Evolutionary conservation across 1,140 invertebrate species (phyloP).

Genomic region (Aricia agestis): DNA sequence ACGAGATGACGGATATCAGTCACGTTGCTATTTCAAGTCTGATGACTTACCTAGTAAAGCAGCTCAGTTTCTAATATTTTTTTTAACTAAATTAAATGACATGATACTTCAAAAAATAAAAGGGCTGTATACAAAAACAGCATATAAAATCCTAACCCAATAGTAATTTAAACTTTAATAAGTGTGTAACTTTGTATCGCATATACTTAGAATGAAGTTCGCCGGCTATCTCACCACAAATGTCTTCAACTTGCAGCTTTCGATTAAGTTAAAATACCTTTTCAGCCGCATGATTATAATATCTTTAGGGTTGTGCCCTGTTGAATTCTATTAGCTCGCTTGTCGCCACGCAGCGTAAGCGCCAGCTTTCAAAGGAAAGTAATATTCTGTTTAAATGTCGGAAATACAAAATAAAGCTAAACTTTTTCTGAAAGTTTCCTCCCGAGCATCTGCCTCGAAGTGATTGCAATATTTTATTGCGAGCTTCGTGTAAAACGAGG

Average conservation of each 20-base stretch:
- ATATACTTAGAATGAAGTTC: background rate
- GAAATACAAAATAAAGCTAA: background rate
- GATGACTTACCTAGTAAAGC: too few species aligned
- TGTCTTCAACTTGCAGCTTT: slow-evolving; percentile 2
- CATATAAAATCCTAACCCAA: background rate
- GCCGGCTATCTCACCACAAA: slow-evolving; percentile 10
- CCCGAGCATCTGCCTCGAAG: background rate
- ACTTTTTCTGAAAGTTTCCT: background rate
- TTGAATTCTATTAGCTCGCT: background rate
- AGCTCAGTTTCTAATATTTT: background rate
- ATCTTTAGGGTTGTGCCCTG: background rate
- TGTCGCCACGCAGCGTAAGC: background rate
- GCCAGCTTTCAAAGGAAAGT: background rate
- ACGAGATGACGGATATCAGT: background rate
- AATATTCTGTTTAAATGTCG: background rate
- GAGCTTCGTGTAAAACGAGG: background rate
- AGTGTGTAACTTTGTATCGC: background rate
- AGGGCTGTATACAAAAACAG: background rate
- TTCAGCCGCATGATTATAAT: slow-evolving; percentile 4
- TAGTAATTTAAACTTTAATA: background rate
- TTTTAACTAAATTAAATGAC: too few species aligned
- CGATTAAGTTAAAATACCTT: slow-evolving; percentile 7
- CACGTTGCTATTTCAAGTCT: too few species aligned
- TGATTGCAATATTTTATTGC: background rate
- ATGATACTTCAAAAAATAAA: too few species aligned